Evolutionary conservation across 1,140 invertebrate genomes (phyloP).

Genomic region (Anthonomus grandis): DNA sequence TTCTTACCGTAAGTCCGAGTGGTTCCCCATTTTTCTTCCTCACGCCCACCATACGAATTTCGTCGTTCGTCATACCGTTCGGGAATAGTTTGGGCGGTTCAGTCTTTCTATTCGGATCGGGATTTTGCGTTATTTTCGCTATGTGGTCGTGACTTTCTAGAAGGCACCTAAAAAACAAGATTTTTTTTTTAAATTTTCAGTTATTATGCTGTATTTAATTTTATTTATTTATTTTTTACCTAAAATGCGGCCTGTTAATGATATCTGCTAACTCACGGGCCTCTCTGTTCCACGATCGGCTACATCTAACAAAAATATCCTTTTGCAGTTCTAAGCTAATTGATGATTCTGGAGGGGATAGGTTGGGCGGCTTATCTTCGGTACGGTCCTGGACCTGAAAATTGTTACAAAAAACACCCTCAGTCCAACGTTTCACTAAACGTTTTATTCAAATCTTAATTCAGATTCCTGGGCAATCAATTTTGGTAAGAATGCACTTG

Average conservation of each 20-base stretch:
- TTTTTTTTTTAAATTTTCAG: background rate
- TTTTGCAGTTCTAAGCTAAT: constrained; percentile 47
- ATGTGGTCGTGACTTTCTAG: constrained; percentile 70
- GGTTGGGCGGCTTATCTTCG: constrained; percentile 47
- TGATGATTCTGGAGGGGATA: constrained; percentile 48
- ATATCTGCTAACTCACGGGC: constrained; percentile 52
- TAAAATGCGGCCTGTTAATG: constrained; percentile 49
- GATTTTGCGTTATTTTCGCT: constrained; percentile 45
- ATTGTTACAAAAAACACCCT: no score
- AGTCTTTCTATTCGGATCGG: constrained; percentile 27
- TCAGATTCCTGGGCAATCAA: background rate
- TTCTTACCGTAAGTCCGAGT: constrained; percentile 70
- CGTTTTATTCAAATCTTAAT: no score
- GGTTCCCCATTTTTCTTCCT: constrained; percentile 86
- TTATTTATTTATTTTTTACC: constrained; percentile 6
- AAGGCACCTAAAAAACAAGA: constrained; percentile 51
- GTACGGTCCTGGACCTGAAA: constrained; percentile 54
- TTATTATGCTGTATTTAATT: background rate
- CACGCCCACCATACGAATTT: constrained; percentile 87
- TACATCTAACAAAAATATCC: constrained; percentile 48
- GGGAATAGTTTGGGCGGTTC: constrained; percentile 41
- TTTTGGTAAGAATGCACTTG: no score
- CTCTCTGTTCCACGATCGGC: constrained; percentile 47
- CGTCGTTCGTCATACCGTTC: constrained; percentile 65
- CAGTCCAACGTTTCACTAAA: no score